These are phyloP conservation scores for Pelosia muscerda DNA, from an alignment of 2,888 invertebrate species.

Conservation along the genomic window DNA sequence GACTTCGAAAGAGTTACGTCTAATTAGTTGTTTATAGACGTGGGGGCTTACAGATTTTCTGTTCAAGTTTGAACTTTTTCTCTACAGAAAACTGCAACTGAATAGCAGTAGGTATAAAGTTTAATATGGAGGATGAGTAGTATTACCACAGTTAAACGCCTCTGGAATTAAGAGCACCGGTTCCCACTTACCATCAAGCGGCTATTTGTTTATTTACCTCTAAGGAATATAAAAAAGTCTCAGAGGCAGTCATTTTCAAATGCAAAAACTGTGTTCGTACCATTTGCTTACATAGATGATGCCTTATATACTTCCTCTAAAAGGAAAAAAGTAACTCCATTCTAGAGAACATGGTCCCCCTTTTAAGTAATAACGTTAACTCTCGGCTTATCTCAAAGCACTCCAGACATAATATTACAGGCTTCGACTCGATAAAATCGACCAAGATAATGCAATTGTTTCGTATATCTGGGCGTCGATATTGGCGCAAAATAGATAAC, in stretches of 20 bases:
- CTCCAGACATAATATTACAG: constrained; percentile 43
- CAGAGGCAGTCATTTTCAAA: neutral
- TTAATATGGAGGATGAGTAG: neutral
- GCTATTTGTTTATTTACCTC: neutral
- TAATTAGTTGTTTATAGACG: too few species aligned
- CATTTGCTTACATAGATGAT: constrained; percentile 1
- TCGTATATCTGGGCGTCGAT: constrained; percentile 41
- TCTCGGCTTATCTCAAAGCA: constrained; percentile 48
- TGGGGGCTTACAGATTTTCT: too few species aligned
- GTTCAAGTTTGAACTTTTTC: too few species aligned
- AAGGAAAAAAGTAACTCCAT: constrained; percentile 13
- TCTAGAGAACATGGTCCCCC: constrained; percentile 17
- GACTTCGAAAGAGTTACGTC: too few species aligned
- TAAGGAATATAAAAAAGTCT: neutral
- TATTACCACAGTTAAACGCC: neutral
- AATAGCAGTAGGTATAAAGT: neutral
- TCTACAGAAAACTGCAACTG: neutral
- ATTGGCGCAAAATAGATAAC: constrained; percentile 46
- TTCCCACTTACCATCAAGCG: neutral
- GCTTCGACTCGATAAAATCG: constrained; percentile 51
- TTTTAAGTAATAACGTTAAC: constrained; percentile 48
- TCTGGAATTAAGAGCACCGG: neutral
- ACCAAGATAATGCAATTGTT: constrained; percentile 57
- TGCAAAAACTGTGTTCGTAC: neutral
- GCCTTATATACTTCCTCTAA: constrained; percentile 5